Conservation (phyloP, 2,113 vertebrate genomes). For the Peromyscus leucopus region DNA sequence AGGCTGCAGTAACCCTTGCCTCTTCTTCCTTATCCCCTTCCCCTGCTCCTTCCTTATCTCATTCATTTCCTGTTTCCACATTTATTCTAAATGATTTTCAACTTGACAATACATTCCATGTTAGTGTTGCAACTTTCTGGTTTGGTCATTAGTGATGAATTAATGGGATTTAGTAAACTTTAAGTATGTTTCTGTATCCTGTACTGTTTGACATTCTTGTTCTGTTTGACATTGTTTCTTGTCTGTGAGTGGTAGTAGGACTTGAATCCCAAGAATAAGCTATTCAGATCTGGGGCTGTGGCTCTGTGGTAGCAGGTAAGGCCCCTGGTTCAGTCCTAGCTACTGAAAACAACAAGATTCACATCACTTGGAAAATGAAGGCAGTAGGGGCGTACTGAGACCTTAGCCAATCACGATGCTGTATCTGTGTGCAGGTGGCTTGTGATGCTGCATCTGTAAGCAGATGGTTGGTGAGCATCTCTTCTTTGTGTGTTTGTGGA, state of each 20-base stretch:
- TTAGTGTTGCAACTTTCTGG: not conserved
- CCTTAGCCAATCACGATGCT: not conserved
- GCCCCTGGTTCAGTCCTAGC: not conserved
- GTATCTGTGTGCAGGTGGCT: not conserved
- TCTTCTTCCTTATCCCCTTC: not conserved
- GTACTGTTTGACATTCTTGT: not conserved
- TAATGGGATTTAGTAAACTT: not conserved
- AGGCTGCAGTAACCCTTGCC: no score
- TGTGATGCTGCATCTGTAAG: not conserved
- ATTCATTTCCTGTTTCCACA: not conserved
- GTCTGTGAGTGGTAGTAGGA: not conserved
- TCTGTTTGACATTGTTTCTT: not conserved
- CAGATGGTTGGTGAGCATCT: not conserved
- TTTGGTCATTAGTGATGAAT: not conserved
- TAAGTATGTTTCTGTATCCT: not conserved
- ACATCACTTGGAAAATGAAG: not conserved
- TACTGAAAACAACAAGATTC: not conserved
- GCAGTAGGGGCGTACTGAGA: not conserved
- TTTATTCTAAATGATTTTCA: not conserved
- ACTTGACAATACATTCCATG: not conserved
- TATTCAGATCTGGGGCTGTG: not conserved
- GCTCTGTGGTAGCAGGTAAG: not conserved
- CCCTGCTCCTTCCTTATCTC: not conserved
- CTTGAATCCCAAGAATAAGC: not conserved
- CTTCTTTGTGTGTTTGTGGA: not conserved